Base-by-base conservation (phyloP, 2,113 vertebrate genomes). In the Apodemus speciosus region DNA sequence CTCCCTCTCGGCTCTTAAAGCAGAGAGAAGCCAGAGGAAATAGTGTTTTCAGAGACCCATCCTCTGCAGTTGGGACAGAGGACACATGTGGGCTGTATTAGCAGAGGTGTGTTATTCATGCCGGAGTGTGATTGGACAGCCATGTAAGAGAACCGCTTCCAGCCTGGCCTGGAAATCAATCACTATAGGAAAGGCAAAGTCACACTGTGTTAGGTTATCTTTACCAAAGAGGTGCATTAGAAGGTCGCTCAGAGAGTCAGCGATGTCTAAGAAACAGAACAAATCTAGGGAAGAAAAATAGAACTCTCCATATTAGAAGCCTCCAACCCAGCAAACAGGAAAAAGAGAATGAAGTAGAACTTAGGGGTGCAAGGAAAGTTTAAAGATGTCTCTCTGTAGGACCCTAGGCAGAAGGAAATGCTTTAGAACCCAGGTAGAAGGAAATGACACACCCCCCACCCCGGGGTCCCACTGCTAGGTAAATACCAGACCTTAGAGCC, bases 191-290 rank as follows among this genome's bases (percentile, higher is more conserved):
- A 43, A 85, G 90, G 58, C 35, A 51, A 88, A 87, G 91, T 68
- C 15, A 69, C 15, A 35, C 21, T 2, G 0, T 81, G 69, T n/a
- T 8, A 27, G n/a, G 62, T 89, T 38, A 16, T 46, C 32, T 88
- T 71, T 46, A 4, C 25, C 6, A 3, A 38, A 2, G 43, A 38
- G 1, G 53, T 3, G 0, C 68, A 72, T n/a, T 84, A 81, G 46
- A 49, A 75, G 80, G 49, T 30, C 23, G 9, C n/a, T 60, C 40
- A 8, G 38, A 20, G 32, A 21, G 69, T 90, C 81, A 20, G 62
- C 58, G 75, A 64, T 83, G n/a, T 94, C 88, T 93, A 64, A 88
- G 30, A 77, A 83, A 38, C 3, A 38, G 75, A 72, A 56, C 49
- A 51, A 64, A 90, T 68, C 92, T 58, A 60, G 35, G 72, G 43